These are phyloP conservation scores for Poeciliopsis gracilis DNA, from an alignment of 2,797 vertebrate genomes.

Conservation along the genomic window DNA sequence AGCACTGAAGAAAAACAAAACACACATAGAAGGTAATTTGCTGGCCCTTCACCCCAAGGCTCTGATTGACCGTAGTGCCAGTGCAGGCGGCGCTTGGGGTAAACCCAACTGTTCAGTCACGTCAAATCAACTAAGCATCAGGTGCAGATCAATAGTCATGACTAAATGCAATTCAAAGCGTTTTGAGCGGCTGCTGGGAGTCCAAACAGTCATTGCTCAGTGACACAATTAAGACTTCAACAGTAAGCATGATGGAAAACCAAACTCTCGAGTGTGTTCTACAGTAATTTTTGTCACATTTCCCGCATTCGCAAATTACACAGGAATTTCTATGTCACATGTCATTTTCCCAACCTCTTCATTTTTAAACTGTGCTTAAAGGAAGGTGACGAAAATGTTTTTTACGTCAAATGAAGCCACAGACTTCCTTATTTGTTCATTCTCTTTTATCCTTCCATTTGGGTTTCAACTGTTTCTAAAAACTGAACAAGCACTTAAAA, in stretches of 20 bases:
- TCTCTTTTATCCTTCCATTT: background rate
- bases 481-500: no score
- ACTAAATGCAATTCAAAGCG: slow-evolving; percentile 26
- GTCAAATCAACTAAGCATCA: slow-evolving; percentile 48
- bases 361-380: slow-evolving; percentile 1
- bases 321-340: background rate
- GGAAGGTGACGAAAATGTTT: background rate
- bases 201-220: background rate
- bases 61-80: slow-evolving; percentile 19
- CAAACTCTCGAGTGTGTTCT: background rate
- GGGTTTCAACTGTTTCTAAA: no score
- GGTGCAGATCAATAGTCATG: slow-evolving; percentile 42
- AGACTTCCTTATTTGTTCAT: background rate
- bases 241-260: background rate
- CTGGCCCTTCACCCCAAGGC: background rate
- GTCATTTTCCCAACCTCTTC: slow-evolving; percentile 13
- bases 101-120: slow-evolving; percentile 34
- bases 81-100: slow-evolving; percentile 23
- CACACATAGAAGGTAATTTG: background rate
- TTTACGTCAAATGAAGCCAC: slow-evolving; percentile 5
- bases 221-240: background rate
- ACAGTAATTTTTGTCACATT: background rate
- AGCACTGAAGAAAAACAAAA: background rate
- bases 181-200: slow-evolving; percentile 11
- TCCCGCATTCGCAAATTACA: background rate